Conservation (phyloP, 2,797 vertebrate species). For the Microchirus variegatus region DNA sequence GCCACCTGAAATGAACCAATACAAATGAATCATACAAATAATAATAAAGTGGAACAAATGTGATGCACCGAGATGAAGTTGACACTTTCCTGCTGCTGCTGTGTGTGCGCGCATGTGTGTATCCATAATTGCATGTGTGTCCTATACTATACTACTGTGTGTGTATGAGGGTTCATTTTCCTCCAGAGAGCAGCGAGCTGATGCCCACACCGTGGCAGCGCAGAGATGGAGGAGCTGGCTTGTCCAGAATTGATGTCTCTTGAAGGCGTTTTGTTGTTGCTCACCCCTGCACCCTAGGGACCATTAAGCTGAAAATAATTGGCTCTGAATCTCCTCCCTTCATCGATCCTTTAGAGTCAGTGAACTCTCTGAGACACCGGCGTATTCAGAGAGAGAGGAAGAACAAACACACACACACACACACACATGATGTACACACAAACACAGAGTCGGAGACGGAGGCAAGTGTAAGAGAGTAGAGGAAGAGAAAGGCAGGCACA, state of each 20-base stretch:
- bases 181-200: conserved; percentile 65
- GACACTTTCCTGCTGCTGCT: conserved; percentile 62
- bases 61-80: neutral
- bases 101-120: conserved; percentile 21
- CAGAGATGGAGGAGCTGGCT: conserved; percentile 76
- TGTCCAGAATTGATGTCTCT: conserved; percentile 84
- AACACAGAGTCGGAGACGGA: conserved; percentile 27
- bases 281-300: conserved; percentile 80
- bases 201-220: conserved; percentile 65
- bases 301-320: conserved; percentile 91
- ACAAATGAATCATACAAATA: no score
- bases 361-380: conserved; percentile 81
- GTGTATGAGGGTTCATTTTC: conserved; percentile 40
- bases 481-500: conserved; percentile 44
- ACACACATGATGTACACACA: conserved; percentile 21
- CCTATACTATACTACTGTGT: conserved; percentile 23
- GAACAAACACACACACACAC: conserved; percentile 32
- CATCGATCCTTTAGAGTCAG: conserved; percentile 87
- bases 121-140: conserved; percentile 8
- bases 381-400: conserved; percentile 54
- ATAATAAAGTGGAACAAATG: no score
- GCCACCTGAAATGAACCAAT: no score
- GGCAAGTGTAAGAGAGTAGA: conserved; percentile 33
- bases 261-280: conserved; percentile 86
- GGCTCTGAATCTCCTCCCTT: conserved; percentile 84